Conservation (phyloP, 1,140 invertebrate genomes). For the Macrotrachela quadricornifera region DNA sequence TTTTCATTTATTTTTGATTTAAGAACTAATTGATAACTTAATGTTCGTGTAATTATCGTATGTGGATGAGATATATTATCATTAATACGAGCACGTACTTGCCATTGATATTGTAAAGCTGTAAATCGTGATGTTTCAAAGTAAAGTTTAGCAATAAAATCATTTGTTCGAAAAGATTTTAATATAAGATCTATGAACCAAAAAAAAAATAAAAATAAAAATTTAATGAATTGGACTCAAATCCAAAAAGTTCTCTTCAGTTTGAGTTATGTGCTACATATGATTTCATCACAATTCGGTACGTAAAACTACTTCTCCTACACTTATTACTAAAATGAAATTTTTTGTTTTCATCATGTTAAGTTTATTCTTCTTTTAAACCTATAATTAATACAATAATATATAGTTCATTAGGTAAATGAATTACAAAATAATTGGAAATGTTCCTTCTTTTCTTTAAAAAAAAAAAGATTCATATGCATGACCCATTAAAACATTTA, state of each 20-base stretch:
- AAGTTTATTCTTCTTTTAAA: too few species aligned
- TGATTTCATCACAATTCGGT: too few species aligned
- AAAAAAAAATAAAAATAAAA: slow-evolving; percentile 10
- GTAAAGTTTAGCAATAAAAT: slow-evolving; percentile 75
- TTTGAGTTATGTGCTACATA: background rate
- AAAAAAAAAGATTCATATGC: too few species aligned
- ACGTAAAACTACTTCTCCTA: too few species aligned
- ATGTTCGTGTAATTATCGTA: slow-evolving; percentile 56
- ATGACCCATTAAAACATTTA: too few species aligned
- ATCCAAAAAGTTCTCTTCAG: background rate
- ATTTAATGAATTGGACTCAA: background rate
- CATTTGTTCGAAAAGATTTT: slow-evolving; percentile 78
- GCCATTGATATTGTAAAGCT: slow-evolving; percentile 77
- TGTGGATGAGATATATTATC: slow-evolving; percentile 71
- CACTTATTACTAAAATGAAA: too few species aligned
- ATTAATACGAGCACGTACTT: slow-evolving; percentile 72
- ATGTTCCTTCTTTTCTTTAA: too few species aligned
- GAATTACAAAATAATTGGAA: too few species aligned
- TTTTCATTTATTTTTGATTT: slow-evolving; percentile 11
- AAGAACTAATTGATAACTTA: slow-evolving; percentile 54
- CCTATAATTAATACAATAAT: slow-evolving; percentile 1
- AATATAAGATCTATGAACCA: slow-evolving; percentile 73
- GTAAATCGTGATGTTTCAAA: slow-evolving; percentile 78
- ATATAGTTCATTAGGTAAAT: too few species aligned
- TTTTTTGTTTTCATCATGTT: too few species aligned